Percentiles rank a stretch among this genome's conserved stretches.
Evolutionary conservation across 92 coral and sea anemone genomes (phyloP).

Genomic region (Paragorgia papillata): DNA sequence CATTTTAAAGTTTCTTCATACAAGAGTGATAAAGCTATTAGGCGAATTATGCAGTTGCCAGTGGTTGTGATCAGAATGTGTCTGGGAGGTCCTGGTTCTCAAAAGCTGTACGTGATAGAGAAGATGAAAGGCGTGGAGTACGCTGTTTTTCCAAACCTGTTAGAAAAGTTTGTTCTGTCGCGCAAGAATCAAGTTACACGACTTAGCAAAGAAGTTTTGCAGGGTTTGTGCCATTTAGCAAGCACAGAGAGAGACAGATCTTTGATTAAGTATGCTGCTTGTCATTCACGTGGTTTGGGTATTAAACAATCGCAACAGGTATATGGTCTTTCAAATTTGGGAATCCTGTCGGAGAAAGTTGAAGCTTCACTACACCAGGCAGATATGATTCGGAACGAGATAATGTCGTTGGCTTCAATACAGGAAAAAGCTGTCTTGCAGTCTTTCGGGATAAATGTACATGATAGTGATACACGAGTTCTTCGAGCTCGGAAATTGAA

Average conservation of each 20-base stretch:
- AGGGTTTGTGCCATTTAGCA: conserved; percentile 50
- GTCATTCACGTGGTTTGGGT: conserved; percentile 22
- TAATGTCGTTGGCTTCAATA: conserved; percentile 35
- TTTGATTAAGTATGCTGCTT: conserved; percentile 45
- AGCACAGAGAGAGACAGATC: conserved; percentile 44
- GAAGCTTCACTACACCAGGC: conserved; percentile 48
- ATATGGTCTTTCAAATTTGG: conserved; percentile 45
- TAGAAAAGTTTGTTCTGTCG: conserved; percentile 43
- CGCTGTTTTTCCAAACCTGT: conserved; percentile 39
- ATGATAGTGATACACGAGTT: conserved; percentile 52
- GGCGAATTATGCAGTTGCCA: conserved; percentile 58
- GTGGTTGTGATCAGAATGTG: conserved; percentile 53
- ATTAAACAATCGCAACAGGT: conserved; percentile 20
- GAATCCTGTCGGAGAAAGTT: conserved; percentile 41
- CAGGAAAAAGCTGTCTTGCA: conserved; percentile 50
- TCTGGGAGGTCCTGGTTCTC: conserved; percentile 63
- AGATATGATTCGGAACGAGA: conserved; percentile 20
- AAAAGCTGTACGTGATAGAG: conserved; percentile 57
- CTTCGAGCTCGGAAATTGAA: too few species aligned
- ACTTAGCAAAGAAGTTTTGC: conserved; percentile 48
- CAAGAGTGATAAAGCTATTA: conserved; percentile 59
- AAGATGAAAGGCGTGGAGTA: conserved; percentile 49
- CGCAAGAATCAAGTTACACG: neutral
- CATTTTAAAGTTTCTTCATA: conserved; percentile 39
- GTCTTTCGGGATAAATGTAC: conserved; percentile 56